Evolutionary conservation across 2,113 vertebrate genomes (phyloP).

Genomic region (Chunga burmeisteri): DNA sequence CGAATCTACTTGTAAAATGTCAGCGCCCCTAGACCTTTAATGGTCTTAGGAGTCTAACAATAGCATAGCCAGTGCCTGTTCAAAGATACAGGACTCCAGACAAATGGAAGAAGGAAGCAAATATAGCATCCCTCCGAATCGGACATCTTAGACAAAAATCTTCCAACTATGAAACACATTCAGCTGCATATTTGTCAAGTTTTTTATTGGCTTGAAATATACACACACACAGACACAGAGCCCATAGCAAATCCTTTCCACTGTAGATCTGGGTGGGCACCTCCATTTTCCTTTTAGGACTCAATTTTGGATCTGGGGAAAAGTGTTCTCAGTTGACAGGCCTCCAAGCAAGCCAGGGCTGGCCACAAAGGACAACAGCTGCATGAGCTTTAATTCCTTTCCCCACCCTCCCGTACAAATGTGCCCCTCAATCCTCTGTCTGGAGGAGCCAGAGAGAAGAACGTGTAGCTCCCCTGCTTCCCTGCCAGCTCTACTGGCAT

Average conservation of each 20-base stretch:
- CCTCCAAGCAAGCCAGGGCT: not conserved
- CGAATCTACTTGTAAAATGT: not conserved
- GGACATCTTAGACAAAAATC: not conserved
- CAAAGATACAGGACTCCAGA: not conserved
- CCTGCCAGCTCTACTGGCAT: not conserved
- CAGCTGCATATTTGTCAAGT: not conserved
- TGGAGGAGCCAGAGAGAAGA: not conserved
- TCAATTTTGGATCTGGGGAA: not conserved
- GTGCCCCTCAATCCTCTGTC: not conserved
- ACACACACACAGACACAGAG: not conserved
- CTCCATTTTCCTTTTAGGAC: not conserved
- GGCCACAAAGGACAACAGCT: conserved; percentile 8
- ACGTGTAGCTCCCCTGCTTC: not conserved
- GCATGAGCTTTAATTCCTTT: not conserved
- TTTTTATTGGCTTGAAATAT: not conserved
- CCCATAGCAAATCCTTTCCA: not conserved
- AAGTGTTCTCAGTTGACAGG: not conserved
- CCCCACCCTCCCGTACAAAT: not conserved
- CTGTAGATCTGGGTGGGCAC: not conserved
- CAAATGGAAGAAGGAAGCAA: not conserved
- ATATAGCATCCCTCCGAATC: not conserved
- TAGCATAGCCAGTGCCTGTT: not conserved
- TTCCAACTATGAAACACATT: not conserved
- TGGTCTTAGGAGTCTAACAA: not conserved
- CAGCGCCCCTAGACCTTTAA: not conserved